Conservation (phyloP, 2,888 invertebrate species). For the Eumacrocentrus americanus region DNA sequence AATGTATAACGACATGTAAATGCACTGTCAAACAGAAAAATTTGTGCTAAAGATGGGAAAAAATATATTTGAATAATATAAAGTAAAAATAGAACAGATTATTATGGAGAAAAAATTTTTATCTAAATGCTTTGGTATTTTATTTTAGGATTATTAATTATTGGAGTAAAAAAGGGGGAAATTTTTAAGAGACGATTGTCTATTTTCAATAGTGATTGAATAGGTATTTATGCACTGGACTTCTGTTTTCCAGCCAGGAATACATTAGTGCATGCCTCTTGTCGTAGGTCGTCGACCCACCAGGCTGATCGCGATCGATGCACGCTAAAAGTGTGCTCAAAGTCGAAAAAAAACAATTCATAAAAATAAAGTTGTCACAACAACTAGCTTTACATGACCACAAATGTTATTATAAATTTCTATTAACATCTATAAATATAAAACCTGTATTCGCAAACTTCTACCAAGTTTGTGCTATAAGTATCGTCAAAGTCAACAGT, state of each 20-base stretch:
- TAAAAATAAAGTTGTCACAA: neutral
- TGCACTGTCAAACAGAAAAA: neutral
- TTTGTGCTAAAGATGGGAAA: neutral
- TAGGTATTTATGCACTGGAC: constrained; percentile 7
- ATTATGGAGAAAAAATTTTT: too few relatives aligned
- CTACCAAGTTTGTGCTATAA: neutral
- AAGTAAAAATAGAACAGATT: too few relatives aligned
- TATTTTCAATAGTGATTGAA: neutral
- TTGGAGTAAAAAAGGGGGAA: too few relatives aligned
- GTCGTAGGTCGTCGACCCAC: constrained; percentile 35
- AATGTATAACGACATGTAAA: constrained; percentile 10
- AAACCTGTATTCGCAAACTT: neutral
- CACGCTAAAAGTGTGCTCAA: constrained; percentile 28
- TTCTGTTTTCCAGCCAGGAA: constrained; percentile 26
- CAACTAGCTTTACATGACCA: too few relatives aligned
- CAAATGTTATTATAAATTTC: too few relatives aligned
- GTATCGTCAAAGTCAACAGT: neutral
- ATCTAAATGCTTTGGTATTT: too few relatives aligned
- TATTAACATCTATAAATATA: too few relatives aligned
- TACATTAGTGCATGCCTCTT: constrained; percentile 25
- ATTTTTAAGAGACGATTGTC: neutral
- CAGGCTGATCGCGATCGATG: constrained; percentile 35
- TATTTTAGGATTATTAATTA: too few relatives aligned
- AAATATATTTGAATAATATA: too few relatives aligned
- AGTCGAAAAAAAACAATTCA: constrained; percentile 10